These are phyloP conservation scores for Euplagia quadripunctaria DNA, from an alignment of 2,888 invertebrate genomes.

Conservation along the genomic window DNA sequence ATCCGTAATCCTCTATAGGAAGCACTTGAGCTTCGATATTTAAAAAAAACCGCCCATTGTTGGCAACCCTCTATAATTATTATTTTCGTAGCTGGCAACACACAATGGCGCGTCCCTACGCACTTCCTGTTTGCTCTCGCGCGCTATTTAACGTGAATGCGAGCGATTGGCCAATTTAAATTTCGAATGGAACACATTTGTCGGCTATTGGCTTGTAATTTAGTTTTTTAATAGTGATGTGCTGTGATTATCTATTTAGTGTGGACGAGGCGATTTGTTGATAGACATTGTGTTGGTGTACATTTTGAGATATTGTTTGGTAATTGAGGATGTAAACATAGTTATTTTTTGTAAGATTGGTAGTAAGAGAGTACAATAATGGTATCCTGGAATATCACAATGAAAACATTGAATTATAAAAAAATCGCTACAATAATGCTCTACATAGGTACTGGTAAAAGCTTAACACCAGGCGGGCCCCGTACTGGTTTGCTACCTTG, in stretches of 20 bases:
- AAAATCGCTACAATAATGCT: neutral
- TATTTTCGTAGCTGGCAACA: conserved; percentile 87
- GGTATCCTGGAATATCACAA: neutral
- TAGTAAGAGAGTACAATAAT: conserved; percentile 3
- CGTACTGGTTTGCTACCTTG: too few species aligned
- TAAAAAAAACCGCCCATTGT: conserved; percentile 79
- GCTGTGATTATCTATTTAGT: conserved; percentile 55
- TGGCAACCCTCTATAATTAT: conserved; percentile 85
- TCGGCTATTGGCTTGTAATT: conserved; percentile 74
- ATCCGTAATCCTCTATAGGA: conserved; percentile 83
- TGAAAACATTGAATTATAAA: neutral
- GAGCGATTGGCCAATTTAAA: conserved; percentile 85
- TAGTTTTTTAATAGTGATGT: conserved; percentile 64
- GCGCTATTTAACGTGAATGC: conserved; percentile 87
- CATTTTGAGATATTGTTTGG: conserved; percentile 25
- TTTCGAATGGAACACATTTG: conserved; percentile 80
- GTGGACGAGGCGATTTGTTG: conserved; percentile 38
- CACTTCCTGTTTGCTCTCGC: conserved; percentile 86
- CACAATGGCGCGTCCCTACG: conserved; percentile 79
- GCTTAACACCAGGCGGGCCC: neutral
- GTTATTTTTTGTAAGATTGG: conserved; percentile 4
- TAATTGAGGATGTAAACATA: conserved; percentile 49
- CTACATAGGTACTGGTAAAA: neutral
- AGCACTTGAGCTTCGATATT: conserved; percentile 85
- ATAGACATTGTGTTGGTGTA: conserved; percentile 26